These are phyloP conservation scores for Agrotis ipsilon DNA, from an alignment of 2,888 invertebrate genomes.

Conservation along the genomic window DNA sequence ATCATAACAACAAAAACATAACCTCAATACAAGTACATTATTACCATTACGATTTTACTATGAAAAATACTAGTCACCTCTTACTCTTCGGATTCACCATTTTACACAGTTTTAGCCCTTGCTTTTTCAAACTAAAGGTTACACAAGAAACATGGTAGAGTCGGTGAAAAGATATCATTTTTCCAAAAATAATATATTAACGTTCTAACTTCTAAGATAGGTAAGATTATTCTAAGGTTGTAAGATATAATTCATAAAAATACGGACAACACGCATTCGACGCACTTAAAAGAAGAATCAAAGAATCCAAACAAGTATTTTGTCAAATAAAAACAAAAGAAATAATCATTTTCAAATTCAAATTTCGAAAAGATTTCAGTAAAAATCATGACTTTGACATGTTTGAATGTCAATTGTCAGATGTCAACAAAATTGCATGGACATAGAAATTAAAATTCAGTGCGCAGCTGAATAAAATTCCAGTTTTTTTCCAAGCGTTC, in stretches of 20 bases:
- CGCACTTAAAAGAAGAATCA: slow-evolving; percentile 1
- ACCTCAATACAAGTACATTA: slow-evolving; percentile 50
- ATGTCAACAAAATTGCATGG: not conserved
- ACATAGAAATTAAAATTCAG: not conserved
- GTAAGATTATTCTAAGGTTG: slow-evolving; percentile 14
- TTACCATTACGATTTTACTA: not conserved
- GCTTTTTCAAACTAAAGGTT: slow-evolving; percentile 78
- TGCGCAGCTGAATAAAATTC: not conserved
- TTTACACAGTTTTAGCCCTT: slow-evolving; percentile 83
- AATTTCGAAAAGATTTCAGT: slow-evolving; percentile 18
- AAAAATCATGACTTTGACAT: slow-evolving; percentile 4
- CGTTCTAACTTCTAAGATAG: not conserved
- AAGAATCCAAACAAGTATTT: slow-evolving; percentile 13
- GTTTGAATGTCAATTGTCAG: not conserved
- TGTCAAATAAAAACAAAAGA: slow-evolving; percentile 39
- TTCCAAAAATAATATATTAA: slow-evolving; percentile 24
- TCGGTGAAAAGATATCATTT: slow-evolving; percentile 75
- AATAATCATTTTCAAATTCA: slow-evolving; percentile 17
- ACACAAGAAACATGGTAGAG: slow-evolving; percentile 79
- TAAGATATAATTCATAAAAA: slow-evolving; percentile 40
- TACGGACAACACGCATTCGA: slow-evolving; percentile 1
- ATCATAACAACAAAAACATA: slow-evolving; percentile 52
- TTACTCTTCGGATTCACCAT: slow-evolving; percentile 84
- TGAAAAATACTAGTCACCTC: slow-evolving; percentile 70
- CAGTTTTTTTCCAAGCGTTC: not conserved